Base-by-base conservation (phyloP, 2,888 invertebrate genomes). In the Sisyra terminalis region DNA sequence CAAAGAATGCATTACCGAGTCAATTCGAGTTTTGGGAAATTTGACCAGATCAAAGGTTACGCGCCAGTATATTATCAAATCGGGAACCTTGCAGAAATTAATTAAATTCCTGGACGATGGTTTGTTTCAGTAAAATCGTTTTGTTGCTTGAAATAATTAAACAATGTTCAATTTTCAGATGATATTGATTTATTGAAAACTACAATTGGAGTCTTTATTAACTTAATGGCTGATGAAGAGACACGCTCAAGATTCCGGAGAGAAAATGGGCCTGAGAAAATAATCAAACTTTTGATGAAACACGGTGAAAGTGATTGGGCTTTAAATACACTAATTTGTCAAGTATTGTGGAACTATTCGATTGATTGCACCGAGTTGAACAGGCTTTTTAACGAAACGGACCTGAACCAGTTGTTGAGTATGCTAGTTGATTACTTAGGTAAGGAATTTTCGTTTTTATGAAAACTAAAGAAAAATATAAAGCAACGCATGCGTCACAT, bases 1-100 rank as follows among this genome's bases (percentile, higher is more conserved):
- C 52, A 66, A 65, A 50, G 73, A 73, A 45, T 69, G 68, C 40
- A 60, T 73, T 30, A 61, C 69, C 48, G 88, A 88, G 64, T 76
- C 83, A 16, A 77, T 80, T 51, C 69, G 88, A 46, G 87, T 87
- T 43, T 71, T 86, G 49, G 88, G 87, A 24, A 89, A 89, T 63
- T 63, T 89, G 49, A 82, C 87, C 1, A 69, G 87, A 34, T 77
- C 78, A 16, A 69, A 71, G 56, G 59, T 67, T 46, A 73, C 78
- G 1, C 61, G 81, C 46, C 71, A 72, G 45, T 73, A 71, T 48
- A 69, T 86, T 45, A 71, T 79, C 47, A 68, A 75, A 38, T 70
- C 77, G 18, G 79, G 80, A 47, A 78, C 74, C 2, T 62, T 82
- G 24, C 63, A 69, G 36, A 55, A 65, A 17, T 64, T 81, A 3